Evolutionary conservation across 1,140 invertebrate species (phyloP).

Genomic region (Charaxes varanes): DNA sequence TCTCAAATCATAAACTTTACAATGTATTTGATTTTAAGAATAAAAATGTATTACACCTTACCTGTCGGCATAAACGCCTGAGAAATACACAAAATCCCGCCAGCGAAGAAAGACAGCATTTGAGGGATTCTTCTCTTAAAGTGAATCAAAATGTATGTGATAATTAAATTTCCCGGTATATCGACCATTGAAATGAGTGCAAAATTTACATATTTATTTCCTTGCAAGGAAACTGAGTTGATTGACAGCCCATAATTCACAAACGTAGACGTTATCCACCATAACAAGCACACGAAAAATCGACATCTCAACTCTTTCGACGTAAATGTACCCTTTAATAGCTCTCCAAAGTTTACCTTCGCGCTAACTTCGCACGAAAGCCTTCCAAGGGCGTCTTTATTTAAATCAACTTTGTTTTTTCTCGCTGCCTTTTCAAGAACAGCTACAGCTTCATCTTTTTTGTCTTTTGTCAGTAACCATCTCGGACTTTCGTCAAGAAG

Average conservation of each 20-base stretch:
- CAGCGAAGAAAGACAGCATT: slow-evolving; percentile 40
- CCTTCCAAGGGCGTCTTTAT: slow-evolving; percentile 33
- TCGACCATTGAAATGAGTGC: slow-evolving; percentile 78
- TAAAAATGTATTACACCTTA: slow-evolving; percentile 26
- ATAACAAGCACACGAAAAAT: slow-evolving; percentile 77
- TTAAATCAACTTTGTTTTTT: slow-evolving; percentile 38
- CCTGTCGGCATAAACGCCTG: slow-evolving; percentile 49
- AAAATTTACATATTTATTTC: slow-evolving; percentile 81
- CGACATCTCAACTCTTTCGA: slow-evolving; percentile 37
- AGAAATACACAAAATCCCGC: slow-evolving; percentile 35
- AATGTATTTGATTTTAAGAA: not conserved
- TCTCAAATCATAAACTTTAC: not conserved
- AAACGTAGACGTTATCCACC: slow-evolving; percentile 82
- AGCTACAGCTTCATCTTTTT: slow-evolving; percentile 33
- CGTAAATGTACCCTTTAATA: slow-evolving; percentile 38
- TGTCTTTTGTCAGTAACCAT: slow-evolving; percentile 81
- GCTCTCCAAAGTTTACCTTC: slow-evolving; percentile 15
- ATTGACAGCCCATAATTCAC: slow-evolving; percentile 87
- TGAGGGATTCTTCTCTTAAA: slow-evolving; percentile 47
- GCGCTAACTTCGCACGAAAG: slow-evolving; percentile 30
- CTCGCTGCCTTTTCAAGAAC: slow-evolving; percentile 43
- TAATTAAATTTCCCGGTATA: slow-evolving; percentile 78
- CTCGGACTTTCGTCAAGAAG: slow-evolving; percentile 54
- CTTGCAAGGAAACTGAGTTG: slow-evolving; percentile 83
- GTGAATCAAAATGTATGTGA: slow-evolving; percentile 40